Base-by-base conservation (phyloP, 1,140 invertebrate species). In the Cardiocondyla obscurior region DNA sequence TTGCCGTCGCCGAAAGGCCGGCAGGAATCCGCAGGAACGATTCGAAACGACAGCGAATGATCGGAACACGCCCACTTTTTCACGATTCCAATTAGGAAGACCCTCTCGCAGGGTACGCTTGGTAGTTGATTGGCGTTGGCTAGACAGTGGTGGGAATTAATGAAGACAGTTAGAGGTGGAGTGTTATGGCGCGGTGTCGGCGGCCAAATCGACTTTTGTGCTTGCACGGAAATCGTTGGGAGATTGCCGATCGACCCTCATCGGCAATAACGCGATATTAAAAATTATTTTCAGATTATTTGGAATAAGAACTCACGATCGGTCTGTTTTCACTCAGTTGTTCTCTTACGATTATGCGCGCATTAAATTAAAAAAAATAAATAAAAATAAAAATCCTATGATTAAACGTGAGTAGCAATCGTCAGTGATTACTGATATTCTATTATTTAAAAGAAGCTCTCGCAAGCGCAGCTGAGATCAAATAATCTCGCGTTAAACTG, bases 21-120 rank as follows among this genome's bases (percentile, higher is more conserved):
- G 58, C 67, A 60, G 72, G 46, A 84, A 77, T 84, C 74, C 62
- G 46, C 67, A 84, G 82, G 51, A 77, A 58, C 55, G 42, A 70
- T 46, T 60, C 60, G 77, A 79, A 87, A 88, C 72, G 86, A 85
- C 53, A 72, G 73, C 81, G 70, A 72, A 83, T 42, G 60, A 72
- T 79, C 70, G 81, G 69, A 57, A 69, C 88, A 91, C 90, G 90
- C 90, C 90, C 88, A 91, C 86, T 90, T 90, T 91, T 91, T 91
- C 89, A 86, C 86, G 85, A 89, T 91, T 91, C 89, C 90, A 90
- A 91, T 91, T 90, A 90, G 85, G 69, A 79, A 82, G 89, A 67
- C 90, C 87, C 72, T 88, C 65, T 64, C 53, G 73, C 49, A 30
- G 82, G 83, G 76, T 82, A 85, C 73, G 76, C 85, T 85, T 64